Conservation (phyloP, 2,113 vertebrate species). For the Lucifuga dentata region DNA sequence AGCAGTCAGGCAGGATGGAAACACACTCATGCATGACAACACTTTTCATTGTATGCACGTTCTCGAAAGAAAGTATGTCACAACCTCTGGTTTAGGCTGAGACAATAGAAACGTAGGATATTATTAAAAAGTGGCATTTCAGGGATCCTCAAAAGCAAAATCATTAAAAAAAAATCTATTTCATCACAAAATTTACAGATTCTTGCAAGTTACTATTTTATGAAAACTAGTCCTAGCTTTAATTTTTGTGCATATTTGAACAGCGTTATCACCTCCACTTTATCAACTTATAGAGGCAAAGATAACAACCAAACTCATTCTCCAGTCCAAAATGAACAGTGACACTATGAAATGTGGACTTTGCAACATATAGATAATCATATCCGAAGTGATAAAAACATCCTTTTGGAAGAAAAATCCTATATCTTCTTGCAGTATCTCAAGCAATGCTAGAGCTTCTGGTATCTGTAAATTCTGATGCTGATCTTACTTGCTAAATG, state of each 20-base stretch:
- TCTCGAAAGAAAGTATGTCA: constrained; percentile 68
- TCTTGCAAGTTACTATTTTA: neutral
- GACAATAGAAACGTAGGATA: constrained; percentile 7
- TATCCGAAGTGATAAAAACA: constrained; percentile 15
- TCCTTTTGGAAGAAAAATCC: constrained; percentile 22
- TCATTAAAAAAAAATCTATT: neutral
- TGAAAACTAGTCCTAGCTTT: too few relatives aligned
- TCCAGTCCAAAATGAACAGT: neutral
- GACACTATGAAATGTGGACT: constrained; percentile 4
- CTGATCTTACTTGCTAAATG: constrained; percentile 74
- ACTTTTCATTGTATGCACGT: constrained; percentile 45
- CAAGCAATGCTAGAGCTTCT: constrained; percentile 5
- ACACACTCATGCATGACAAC: constrained; percentile 65
- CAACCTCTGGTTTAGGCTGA: constrained; percentile 40
- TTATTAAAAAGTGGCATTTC: constrained; percentile 23
- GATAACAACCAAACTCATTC: neutral
- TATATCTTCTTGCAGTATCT: constrained; percentile 28
- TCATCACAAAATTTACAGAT: neutral
- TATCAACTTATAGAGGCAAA: neutral
- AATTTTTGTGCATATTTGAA: too few relatives aligned
- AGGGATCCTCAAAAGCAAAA: constrained; percentile 32
- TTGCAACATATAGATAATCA: constrained; percentile 30
- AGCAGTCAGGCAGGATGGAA: constrained; percentile 66
- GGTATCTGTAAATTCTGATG: constrained; percentile 42
- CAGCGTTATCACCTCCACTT: neutral